Evolutionary conservation across 2,797 vertebrate genomes (phyloP).

Genomic region (Muscicapa comitata): DNA sequence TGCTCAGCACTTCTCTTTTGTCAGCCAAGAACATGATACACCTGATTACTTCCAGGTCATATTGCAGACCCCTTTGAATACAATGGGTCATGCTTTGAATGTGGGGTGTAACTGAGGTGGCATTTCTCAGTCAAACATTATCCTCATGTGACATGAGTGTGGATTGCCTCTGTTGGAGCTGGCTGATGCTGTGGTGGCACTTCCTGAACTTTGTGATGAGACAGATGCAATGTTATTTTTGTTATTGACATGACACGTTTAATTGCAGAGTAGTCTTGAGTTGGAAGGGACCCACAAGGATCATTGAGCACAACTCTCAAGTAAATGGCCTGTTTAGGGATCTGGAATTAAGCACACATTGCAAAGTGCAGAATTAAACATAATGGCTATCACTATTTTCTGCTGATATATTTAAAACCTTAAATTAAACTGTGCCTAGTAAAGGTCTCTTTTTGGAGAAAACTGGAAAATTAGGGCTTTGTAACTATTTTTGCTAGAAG

Average conservation of each 20-base stretch:
- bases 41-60: not conserved
- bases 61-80: not conserved
- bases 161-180: not conserved
- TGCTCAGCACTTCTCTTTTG: constrained; percentile 17
- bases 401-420: constrained; percentile 65
- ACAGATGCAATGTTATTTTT: not conserved
- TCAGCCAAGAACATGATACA: not conserved
- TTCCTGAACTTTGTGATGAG: not conserved
- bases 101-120: not conserved
- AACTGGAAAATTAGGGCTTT: constrained; percentile 68
- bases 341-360: not conserved
- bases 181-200: not conserved
- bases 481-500: constrained; percentile 70
- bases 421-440: constrained; percentile 62
- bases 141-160: not conserved
- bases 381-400: constrained; percentile 23
- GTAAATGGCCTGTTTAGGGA: not conserved
- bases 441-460: constrained; percentile 63
- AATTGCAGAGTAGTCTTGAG: not conserved
- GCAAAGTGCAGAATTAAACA: not conserved
- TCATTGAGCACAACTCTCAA: not conserved
- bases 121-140: not conserved
- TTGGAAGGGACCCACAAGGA: not conserved
- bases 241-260: not conserved
- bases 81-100: not conserved